Evolutionary conservation across 2,113 vertebrate genomes (phyloP).

Genomic region (Menidia beryllina): DNA sequence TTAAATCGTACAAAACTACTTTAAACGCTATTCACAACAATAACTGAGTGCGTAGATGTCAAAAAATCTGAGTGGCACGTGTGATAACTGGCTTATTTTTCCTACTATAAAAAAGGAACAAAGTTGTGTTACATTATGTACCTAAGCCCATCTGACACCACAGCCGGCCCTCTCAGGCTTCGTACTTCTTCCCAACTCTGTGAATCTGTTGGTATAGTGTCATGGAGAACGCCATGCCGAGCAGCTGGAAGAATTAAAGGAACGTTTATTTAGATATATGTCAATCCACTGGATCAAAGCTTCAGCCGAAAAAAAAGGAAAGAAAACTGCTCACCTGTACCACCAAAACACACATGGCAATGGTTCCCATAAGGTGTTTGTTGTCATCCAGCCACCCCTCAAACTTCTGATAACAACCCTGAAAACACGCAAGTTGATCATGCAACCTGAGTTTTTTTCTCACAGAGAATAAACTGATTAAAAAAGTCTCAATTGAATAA

Average conservation of each 20-base stretch:
- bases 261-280: not conserved
- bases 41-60: constrained; percentile 34
- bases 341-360: constrained; percentile 94
- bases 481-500: too few relatives aligned
- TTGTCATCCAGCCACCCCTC: constrained; percentile 94
- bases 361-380: constrained; percentile 92
- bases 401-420: constrained; percentile 96
- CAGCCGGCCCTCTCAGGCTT: constrained; percentile 81
- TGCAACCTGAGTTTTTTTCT: too few relatives aligned
- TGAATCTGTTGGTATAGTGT: constrained; percentile 98
- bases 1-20: constrained; percentile 15
- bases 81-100: constrained; percentile 13
- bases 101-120: constrained; percentile 14
- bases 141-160: not conserved
- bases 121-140: not conserved
- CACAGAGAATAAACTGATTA: too few relatives aligned
- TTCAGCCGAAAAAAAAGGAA: not conserved
- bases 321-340: constrained; percentile 83
- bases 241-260: constrained; percentile 87
- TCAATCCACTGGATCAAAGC: not conserved
- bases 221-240: constrained; percentile 99
- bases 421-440: constrained; percentile 38
- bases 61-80: constrained; percentile 18
- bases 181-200: constrained; percentile 94
- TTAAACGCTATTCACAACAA: constrained; percentile 45